A percentile compares a stretch with the other conserved stretches of the same genome.
These are phyloP conservation scores for Hyperoplus lanceolatus DNA, from an alignment of 2,797 vertebrate genomes.

Conservation along the genomic window DNA sequence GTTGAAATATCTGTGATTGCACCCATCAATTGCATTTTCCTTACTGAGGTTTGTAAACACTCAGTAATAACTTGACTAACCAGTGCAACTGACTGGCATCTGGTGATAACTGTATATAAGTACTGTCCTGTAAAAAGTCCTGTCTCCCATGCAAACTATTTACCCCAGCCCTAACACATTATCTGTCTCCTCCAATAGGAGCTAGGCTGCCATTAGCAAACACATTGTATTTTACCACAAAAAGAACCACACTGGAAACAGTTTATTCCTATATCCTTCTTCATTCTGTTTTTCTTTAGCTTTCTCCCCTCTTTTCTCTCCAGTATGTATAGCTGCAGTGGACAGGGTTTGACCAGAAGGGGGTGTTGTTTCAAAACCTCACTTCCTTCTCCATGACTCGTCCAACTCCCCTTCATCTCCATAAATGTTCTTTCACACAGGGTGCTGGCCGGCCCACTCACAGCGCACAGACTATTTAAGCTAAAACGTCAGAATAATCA, in stretches of 20 bases:
- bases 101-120: slow-evolving; percentile 47
- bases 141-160: slow-evolving; percentile 37
- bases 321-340: slow-evolving; percentile 72
- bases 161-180: slow-evolving; percentile 40
- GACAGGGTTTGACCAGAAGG: slow-evolving; percentile 76
- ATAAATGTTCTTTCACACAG: slow-evolving; percentile 64
- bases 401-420: slow-evolving; percentile 73
- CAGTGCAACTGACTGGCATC: slow-evolving; percentile 45
- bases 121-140: slow-evolving; percentile 44
- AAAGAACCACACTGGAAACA: neutral
- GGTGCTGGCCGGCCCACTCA: slow-evolving; percentile 71
- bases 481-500: slow-evolving; percentile 70
- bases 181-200: slow-evolving; percentile 50
- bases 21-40: slow-evolving; percentile 10
- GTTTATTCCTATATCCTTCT: neutral
- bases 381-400: slow-evolving; percentile 71
- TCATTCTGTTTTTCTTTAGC: neutral
- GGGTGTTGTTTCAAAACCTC: slow-evolving; percentile 82
- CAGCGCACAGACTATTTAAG: slow-evolving; percentile 73
- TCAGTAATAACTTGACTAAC: slow-evolving; percentile 24
- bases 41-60: slow-evolving; percentile 13
- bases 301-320: neutral
- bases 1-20: slow-evolving; percentile 30
- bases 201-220: slow-evolving; percentile 49
- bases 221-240: slow-evolving; percentile 14